Conservation (phyloP, 2,113 vertebrate species). For the Gallinago undulata region DNA sequence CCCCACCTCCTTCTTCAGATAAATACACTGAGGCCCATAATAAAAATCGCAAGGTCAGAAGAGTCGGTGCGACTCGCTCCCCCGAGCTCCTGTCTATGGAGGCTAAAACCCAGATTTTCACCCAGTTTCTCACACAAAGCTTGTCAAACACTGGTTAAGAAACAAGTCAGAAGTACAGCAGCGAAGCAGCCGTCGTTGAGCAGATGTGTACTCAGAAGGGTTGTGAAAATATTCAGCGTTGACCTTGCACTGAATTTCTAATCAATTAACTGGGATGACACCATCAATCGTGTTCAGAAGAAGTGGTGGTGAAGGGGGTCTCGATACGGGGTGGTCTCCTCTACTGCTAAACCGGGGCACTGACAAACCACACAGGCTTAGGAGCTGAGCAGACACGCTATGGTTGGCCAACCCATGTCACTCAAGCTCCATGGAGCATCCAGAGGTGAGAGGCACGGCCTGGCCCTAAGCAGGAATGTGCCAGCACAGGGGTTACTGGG, state of each 20-base stretch:
- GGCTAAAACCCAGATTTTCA: neutral
- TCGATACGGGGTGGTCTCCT: fast-evolving
- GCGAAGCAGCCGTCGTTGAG: fast-evolving
- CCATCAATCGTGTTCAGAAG: fast-evolving
- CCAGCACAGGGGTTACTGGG: neutral
- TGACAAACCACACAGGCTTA: fast-evolving
- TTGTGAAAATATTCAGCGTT: neutral
- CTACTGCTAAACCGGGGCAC: neutral
- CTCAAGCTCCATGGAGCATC: neutral
- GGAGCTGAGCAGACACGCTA: neutral
- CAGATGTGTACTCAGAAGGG: neutral
- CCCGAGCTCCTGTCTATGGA: too few relatives aligned
- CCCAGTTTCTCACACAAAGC: fast-evolving
- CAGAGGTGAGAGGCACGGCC: neutral
- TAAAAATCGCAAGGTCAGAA: neutral
- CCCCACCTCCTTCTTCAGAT: fast-evolving
- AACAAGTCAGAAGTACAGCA: neutral
- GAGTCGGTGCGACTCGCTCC: fast-evolving
- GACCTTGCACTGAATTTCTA: neutral
- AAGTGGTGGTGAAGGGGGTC: neutral
- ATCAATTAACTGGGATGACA: fast-evolving
- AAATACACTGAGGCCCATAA: neutral
- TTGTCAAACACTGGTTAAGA: neutral
- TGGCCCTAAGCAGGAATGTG: fast-evolving
- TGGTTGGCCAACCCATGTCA: fast-evolving